Conservation (phyloP, 2,113 vertebrate species). For the Brachyistius frenatus region DNA sequence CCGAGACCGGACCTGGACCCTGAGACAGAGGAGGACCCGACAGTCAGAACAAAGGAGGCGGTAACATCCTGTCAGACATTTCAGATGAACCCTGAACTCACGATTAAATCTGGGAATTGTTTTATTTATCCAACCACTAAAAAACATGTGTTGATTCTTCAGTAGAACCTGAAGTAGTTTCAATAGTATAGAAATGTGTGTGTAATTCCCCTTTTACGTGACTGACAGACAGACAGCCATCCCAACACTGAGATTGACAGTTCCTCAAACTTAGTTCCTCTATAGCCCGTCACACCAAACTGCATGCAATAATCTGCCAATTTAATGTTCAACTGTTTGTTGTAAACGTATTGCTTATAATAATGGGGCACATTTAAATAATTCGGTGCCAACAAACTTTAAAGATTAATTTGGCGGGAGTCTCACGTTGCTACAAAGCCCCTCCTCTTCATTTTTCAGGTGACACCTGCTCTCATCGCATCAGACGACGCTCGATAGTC, state of each 20-base stretch:
- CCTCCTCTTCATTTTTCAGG: neutral
- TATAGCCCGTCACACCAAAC: neutral
- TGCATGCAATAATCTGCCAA: neutral
- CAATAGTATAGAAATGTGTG: neutral
- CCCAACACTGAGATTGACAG: neutral
- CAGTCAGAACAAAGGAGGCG: neutral
- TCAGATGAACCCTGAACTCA: too few species aligned
- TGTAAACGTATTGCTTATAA: fast-evolving
- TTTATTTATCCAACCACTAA: too few species aligned
- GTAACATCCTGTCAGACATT: too few species aligned
- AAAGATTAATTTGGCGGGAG: neutral
- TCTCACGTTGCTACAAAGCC: neutral
- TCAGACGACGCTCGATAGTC: too few species aligned
- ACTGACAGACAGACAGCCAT: neutral
- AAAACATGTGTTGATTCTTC: too few species aligned
- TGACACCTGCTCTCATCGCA: neutral
- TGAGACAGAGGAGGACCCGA: constrained; percentile 22
- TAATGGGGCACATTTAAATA: fast-evolving
- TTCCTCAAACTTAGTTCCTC: neutral
- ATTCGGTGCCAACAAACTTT: fast-evolving
- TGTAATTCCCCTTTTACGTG: neutral
- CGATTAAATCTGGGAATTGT: too few species aligned
- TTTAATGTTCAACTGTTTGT: neutral
- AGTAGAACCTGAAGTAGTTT: too few species aligned
- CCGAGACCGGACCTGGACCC: constrained; percentile 56